Evolutionary conservation across 2,113 vertebrate genomes (phyloP).

Genomic region (Megaceryle torquata): DNA sequence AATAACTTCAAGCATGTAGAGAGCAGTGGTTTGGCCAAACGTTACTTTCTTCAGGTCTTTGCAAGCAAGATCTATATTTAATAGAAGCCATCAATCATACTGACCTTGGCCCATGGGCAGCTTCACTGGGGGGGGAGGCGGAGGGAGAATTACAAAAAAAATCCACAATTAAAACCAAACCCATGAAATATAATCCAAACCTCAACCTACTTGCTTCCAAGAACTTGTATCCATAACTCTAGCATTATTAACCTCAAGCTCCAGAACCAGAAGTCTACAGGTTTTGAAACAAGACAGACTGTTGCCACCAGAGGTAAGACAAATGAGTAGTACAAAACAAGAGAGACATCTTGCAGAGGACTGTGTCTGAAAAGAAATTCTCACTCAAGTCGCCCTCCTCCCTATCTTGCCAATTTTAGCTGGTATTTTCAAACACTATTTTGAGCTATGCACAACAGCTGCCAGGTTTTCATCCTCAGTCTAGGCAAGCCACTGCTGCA

Average conservation of each 20-base stretch:
- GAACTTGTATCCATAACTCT: neutral
- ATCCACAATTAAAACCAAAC: neutral
- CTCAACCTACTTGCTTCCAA: neutral
- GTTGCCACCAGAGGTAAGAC: neutral
- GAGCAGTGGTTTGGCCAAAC: neutral
- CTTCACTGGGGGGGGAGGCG: neutral
- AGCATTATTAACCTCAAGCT: neutral
- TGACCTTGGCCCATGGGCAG: neutral
- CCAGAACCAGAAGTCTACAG: neutral
- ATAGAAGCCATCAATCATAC: neutral
- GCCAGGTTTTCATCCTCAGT: neutral
- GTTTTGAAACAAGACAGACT: neutral
- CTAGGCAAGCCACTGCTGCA: neutral
- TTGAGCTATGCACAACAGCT: neutral
- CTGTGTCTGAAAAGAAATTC: neutral
- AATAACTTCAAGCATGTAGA: neutral
- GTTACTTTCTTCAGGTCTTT: neutral
- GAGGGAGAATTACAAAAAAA: neutral
- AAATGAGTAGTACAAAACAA: neutral
- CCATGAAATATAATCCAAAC: neutral
- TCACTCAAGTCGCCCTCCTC: neutral
- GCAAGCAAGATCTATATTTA: neutral
- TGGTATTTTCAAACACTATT: neutral
- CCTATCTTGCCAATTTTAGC: neutral
- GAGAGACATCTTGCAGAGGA: neutral